Evolutionary conservation across 2,888 invertebrate genomes (phyloP), one percentile per base, ranked within the genome.

Genomic region (Caenorhabditis sp.): DNA sequence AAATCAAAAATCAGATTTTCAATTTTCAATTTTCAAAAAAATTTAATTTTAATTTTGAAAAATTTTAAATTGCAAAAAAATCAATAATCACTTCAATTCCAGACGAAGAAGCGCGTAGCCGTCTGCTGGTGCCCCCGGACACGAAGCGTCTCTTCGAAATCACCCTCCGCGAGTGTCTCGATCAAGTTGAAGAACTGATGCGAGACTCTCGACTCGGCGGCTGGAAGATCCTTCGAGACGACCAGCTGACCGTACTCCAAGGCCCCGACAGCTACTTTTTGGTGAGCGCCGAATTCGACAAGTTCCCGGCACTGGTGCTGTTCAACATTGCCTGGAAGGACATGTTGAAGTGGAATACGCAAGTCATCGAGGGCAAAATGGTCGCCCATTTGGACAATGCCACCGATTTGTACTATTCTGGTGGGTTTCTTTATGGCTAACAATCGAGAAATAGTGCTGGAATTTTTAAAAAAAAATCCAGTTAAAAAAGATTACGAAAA

Each of bases 251-350:
- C 8, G 82, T 85, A 20, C 37, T 83, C 0, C 82, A 82, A 71
- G 85, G 85, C 2, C 85, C 85, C 9, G 85, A 85, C 35, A 80
- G 84, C 64, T 86, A 84, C 26, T 89, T 81, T 56, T 79, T 87
- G 32, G 76, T 89, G n/a, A 62, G 80, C n/a, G 74, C 85, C 9
- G 79, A 82, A 8, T 87, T 89, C 61, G 40, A 76, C 5, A 68
- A 69, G 15, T 58, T 80, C 37, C 87, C 87, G 20, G 82, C 82
- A 4, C 26, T 77, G 8, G 78, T 78, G 1, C 77, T 89, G 9
- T 89, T 89, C 56, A 78, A 80, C 24, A 88, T 88, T 55, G 84
- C 85, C 9, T 89, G 89, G 89, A 85, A 86, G 37, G 85, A 88
- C 68, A 85, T 86, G 77, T 61, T 84, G 20, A 80, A 85, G 47